Evolutionary conservation across 1,140 invertebrate species (phyloP).

Genomic region (Oncopodura yosiiana): DNA sequence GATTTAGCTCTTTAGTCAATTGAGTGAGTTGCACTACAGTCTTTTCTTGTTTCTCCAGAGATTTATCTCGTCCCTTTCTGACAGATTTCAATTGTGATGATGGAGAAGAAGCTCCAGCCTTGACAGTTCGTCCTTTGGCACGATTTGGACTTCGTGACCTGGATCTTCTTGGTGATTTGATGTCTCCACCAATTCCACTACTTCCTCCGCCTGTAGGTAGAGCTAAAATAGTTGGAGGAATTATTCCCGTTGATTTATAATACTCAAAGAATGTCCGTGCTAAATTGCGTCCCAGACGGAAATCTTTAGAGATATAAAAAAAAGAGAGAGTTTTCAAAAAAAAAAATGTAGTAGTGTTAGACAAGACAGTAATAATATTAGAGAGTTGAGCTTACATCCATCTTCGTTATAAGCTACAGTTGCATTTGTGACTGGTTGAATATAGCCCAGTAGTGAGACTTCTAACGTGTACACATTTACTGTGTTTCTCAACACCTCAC

Average conservation of each 20-base stretch:
- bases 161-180: slow-evolving; percentile 5
- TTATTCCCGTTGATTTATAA: slow-evolving; percentile 61
- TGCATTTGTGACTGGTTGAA: slow-evolving; percentile 50
- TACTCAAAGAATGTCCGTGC: slow-evolving; percentile 66
- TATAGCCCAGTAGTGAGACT: slow-evolving; percentile 75
- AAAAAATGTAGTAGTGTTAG: slow-evolving; percentile 1
- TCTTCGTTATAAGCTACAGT: slow-evolving; percentile 79
- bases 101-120: not conserved
- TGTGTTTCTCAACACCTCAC: slow-evolving; percentile 54
- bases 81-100: not conserved
- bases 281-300: slow-evolving; percentile 63
- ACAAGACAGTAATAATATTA: not conserved
- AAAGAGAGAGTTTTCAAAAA: not conserved
- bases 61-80: not conserved
- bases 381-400: slow-evolving; percentile 58
- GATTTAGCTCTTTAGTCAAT: slow-evolving; percentile 14
- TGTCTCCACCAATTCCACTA: not conserved
- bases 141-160: slow-evolving; percentile 3
- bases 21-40: slow-evolving; percentile 23
- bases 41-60: slow-evolving; percentile 15
- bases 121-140: not conserved
- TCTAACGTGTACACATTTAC: slow-evolving; percentile 76
- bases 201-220: slow-evolving; percentile 41
- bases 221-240: slow-evolving; percentile 48
- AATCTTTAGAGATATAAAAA: slow-evolving; percentile 40